A percentile compares a stretch with the other conserved stretches of the same genome.
These are phyloP conservation scores for Perca fluviatilis DNA, from an alignment of 2,113 vertebrate genomes.

Conservation along the genomic window DNA sequence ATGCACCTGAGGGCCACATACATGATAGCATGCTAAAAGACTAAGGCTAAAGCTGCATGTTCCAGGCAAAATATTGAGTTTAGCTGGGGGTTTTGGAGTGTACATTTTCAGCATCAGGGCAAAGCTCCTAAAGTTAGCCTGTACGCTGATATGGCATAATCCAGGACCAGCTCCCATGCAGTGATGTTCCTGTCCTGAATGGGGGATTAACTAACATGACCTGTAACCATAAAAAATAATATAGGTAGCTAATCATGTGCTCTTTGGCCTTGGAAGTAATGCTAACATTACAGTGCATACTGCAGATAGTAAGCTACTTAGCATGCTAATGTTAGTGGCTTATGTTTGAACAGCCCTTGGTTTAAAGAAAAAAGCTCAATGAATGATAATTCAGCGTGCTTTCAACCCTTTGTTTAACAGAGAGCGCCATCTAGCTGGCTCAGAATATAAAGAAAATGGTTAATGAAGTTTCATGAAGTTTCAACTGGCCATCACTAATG, in stretches of 20 bases:
- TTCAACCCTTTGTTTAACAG: no score
- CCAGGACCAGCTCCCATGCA: neutral
- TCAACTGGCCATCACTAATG: no score
- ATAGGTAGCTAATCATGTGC: neutral
- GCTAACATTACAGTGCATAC: neutral
- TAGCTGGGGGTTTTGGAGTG: neutral
- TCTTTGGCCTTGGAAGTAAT: neutral
- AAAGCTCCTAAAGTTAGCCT: neutral
- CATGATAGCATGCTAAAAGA: neutral
- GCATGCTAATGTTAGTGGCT: neutral
- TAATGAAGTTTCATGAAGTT: no score
- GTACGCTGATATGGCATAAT: neutral
- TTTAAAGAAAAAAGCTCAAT: no score
- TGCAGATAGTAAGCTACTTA: neutral
- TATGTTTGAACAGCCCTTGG: neutral
- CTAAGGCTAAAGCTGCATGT: neutral
- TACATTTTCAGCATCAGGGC: neutral
- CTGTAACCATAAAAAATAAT: neutral
- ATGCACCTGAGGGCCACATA: neutral
- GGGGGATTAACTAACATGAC: neutral
- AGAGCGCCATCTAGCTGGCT: no score
- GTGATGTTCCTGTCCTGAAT: neutral
- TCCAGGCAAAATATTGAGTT: neutral
- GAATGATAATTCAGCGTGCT: no score
- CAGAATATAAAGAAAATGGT: no score